phyloP scores from a whole-genome alignment of 2,113 vertebrate genomes.

The Octodon degus region DNA sequence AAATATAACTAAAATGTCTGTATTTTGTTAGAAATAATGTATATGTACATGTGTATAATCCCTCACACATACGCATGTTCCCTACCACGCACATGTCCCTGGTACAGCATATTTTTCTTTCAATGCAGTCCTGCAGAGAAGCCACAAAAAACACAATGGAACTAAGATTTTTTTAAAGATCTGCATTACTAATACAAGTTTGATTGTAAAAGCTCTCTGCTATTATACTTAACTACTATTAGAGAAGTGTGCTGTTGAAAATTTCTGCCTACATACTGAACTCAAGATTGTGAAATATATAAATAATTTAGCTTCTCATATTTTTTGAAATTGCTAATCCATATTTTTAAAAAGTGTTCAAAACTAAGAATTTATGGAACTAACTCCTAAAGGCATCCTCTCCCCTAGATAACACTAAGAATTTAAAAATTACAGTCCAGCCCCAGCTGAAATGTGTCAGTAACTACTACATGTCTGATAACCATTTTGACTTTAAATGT shows the following conservation, averaged over 20 bases:
- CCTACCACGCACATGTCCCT: neutral
- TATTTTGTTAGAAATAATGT: neutral
- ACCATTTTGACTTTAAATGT: constrained; percentile 4
- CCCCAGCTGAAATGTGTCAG: neutral
- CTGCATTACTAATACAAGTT: neutral
- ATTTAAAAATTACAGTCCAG: neutral
- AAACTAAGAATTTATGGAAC: neutral
- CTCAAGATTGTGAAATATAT: neutral
- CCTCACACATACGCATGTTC: too few species aligned
- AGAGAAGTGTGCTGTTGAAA: neutral
- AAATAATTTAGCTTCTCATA: neutral
- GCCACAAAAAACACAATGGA: neutral
- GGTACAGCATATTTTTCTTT: neutral
- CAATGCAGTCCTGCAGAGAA: neutral
- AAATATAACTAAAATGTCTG: neutral
- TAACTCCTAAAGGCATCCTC: neutral
- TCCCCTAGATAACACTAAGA: neutral
- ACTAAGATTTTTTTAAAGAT: neutral
- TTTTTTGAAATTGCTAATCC: neutral
- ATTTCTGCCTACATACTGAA: neutral
- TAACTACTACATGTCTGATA: neutral
- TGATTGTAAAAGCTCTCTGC: neutral
- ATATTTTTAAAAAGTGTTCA: neutral
- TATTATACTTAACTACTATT: neutral
- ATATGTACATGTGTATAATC: neutral